These are phyloP conservation scores for Mohoua ochrocephala DNA, from an alignment of 2,113 vertebrate genomes.

Conservation along the genomic window DNA sequence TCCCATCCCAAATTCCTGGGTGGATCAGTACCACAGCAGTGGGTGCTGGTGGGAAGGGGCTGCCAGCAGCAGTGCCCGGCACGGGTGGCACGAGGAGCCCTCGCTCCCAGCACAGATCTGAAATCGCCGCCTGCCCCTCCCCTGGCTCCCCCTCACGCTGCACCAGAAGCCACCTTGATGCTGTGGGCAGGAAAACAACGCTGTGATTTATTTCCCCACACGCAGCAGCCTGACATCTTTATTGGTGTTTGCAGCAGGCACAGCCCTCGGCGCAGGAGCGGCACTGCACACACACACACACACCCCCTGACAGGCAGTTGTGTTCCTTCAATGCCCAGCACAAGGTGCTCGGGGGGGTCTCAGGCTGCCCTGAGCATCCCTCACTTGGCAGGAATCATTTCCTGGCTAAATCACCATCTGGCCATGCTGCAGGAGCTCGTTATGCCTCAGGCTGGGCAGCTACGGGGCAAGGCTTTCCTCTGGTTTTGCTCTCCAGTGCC, in stretches of 20 bases:
- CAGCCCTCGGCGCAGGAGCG: neutral
- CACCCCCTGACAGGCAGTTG: neutral
- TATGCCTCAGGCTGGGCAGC: neutral
- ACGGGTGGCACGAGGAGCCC: rapidly evolving
- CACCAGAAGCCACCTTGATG: neutral
- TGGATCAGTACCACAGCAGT: rapidly evolving
- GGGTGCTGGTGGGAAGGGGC: neutral
- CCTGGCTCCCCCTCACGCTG: rapidly evolving
- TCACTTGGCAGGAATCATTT: neutral
- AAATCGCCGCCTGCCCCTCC: neutral
- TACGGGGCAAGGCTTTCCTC: neutral
- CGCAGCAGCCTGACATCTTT: neutral
- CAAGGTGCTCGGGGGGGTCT: neutral
- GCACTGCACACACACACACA: neutral
- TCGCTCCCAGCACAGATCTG: rapidly evolving
- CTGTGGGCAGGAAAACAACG: neutral
- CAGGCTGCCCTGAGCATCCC: neutral
- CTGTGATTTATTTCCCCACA: neutral
- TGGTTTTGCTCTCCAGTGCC: neutral
- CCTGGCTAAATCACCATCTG: neutral
- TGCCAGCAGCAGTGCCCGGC: rapidly evolving
- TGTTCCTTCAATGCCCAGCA: neutral
- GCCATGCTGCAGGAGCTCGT: neutral
- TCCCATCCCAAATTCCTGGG: neutral
- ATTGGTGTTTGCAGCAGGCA: neutral